phyloP scores from a whole-genome alignment of 1,140 invertebrate genomes.

The Anoplolepis gracilipes region DNA sequence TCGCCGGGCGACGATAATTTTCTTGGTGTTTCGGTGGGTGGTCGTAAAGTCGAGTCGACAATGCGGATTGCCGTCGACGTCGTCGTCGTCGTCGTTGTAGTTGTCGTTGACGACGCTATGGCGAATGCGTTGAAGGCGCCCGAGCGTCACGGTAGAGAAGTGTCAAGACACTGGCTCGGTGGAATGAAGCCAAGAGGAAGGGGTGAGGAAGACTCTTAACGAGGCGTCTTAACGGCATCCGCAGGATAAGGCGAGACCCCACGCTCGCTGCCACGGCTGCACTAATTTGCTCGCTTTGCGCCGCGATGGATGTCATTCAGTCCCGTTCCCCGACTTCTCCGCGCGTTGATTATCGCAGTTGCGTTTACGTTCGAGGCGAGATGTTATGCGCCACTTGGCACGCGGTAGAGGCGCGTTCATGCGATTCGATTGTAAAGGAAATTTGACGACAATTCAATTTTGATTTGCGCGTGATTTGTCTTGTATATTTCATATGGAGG shows the following conservation, averaged over 20 bases:
- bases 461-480: neutral
- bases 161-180: constrained; percentile 47
- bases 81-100: constrained; percentile 32
- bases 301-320: constrained; percentile 69
- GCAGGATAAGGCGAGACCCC: constrained; percentile 57
- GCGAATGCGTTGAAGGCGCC: constrained; percentile 51
- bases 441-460: constrained; percentile 15
- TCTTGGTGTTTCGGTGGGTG: constrained; percentile 66
- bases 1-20: constrained; percentile 71
- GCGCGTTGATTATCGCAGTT: constrained; percentile 81
- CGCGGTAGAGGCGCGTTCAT: neutral
- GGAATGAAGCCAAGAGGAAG: neutral
- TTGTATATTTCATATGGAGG: neutral
- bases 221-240: constrained; percentile 61
- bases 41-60: constrained; percentile 72
- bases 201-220: constrained; percentile 55
- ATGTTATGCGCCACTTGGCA: neutral
- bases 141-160: constrained; percentile 33
- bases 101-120: constrained; percentile 26
- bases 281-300: constrained; percentile 72
- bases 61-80: constrained; percentile 65
- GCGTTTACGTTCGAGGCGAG: constrained; percentile 67
- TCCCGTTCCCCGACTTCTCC: constrained; percentile 79
- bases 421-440: constrained; percentile 21
- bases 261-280: constrained; percentile 62